Evolutionary conservation across 2,113 vertebrate species (phyloP).

Genomic region (Solenodon paradoxus): DNA sequence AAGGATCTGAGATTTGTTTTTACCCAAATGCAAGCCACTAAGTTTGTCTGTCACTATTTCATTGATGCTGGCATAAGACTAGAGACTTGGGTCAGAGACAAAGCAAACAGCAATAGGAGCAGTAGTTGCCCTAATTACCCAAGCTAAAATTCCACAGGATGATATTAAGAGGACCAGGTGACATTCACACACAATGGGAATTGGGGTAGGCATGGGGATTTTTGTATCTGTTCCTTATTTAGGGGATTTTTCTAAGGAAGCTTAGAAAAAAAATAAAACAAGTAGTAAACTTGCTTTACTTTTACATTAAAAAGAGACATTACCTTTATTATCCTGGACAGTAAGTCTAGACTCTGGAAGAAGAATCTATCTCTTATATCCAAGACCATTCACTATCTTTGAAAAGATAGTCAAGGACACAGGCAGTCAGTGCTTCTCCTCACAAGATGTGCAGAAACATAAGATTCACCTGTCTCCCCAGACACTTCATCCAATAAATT

Average conservation of each 20-base stretch:
- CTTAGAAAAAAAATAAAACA: not conserved
- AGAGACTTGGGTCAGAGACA: not conserved
- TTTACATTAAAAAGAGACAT: not conserved
- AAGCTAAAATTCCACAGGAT: not conserved
- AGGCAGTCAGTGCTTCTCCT: not conserved
- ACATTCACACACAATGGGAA: too few relatives aligned
- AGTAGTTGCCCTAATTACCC: not conserved
- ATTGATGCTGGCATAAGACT: not conserved
- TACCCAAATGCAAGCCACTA: not conserved
- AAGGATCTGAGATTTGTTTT: not conserved
- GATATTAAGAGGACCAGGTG: not conserved
- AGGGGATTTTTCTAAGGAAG: not conserved
- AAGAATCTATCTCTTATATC: not conserved
- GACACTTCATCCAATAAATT: not conserved
- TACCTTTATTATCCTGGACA: not conserved
- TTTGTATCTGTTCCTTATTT: not conserved
- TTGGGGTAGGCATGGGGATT: not conserved
- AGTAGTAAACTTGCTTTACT: not conserved
- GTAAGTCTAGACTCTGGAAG: not conserved
- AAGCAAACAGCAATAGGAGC: not conserved
- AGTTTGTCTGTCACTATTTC: not conserved
- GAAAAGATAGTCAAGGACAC: not conserved
- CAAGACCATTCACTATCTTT: not conserved
- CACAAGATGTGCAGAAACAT: not conserved
- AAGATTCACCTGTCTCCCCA: not conserved